Conservation (phyloP, 2,888 invertebrate species). For the Protophormia terraenovae region DNA sequence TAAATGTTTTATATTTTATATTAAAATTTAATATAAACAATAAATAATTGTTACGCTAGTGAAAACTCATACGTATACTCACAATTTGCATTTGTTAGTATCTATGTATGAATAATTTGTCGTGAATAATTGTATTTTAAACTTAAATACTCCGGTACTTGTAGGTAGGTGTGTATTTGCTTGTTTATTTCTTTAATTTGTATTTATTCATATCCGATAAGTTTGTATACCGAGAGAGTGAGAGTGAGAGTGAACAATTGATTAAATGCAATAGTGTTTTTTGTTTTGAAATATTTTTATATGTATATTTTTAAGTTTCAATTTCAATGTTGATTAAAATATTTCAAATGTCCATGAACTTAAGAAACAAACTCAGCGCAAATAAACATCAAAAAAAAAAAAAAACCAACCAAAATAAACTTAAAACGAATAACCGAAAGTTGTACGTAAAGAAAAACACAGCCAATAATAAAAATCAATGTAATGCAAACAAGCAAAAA, state of each 20-base stretch:
- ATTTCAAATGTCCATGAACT: constrained; percentile 56
- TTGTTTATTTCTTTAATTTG: not conserved
- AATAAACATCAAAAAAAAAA: not conserved
- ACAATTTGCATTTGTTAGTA: too few relatives aligned
- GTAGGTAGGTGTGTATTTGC: not conserved
- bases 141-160: not conserved
- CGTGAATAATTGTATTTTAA: not conserved
- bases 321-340: constrained; percentile 59
- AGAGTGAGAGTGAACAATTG: not conserved
- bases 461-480: not conserved
- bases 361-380: constrained; percentile 46
- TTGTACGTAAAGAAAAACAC: not conserved
- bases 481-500: not conserved
- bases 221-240: not conserved
- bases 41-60: not conserved
- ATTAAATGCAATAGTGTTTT: constrained; percentile 23
- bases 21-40: not conserved
- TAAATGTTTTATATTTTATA: too few relatives aligned
- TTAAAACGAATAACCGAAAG: not conserved
- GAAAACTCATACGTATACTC: not conserved
- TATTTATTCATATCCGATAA: not conserved
- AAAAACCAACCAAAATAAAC: not conserved
- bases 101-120: not conserved
- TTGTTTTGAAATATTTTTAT: constrained; percentile 3
- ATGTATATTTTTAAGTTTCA: constrained; percentile 33